Evolutionary conservation across 2,797 vertebrate species (phyloP).

Genomic region (Capromys pilorides): DNA sequence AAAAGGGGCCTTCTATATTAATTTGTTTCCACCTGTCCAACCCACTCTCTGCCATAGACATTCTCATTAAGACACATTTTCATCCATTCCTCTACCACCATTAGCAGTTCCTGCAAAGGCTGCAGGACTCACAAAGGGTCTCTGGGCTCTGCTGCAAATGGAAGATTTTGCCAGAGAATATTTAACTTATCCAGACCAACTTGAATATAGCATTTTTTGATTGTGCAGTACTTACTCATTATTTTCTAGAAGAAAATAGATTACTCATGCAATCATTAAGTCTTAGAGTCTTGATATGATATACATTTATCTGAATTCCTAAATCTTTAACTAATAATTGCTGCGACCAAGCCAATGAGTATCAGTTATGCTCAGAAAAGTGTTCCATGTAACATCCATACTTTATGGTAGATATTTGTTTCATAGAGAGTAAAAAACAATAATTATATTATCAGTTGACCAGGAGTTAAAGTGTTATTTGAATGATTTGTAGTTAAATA

Average conservation of each 20-base stretch:
- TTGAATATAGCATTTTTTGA: background rate
- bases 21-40: conserved; percentile 46
- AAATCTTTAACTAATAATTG: conserved; percentile 11
- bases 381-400: background rate
- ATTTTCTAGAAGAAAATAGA: background rate
- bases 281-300: conserved; percentile 14
- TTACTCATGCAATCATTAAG: conserved; percentile 30
- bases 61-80: conserved; percentile 29
- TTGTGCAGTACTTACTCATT: background rate
- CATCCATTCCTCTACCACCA: background rate
- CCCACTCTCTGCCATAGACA: conserved; percentile 17
- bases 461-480: conserved; percentile 35
- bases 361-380: conserved; percentile 43
- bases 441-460: conserved; percentile 41
- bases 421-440: conserved; percentile 42
- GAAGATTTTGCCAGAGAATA: background rate
- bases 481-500: conserved; percentile 27
- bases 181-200: conserved; percentile 36
- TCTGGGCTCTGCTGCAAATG: background rate
- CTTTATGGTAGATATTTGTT: conserved; percentile 41
- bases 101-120: background rate
- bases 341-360: conserved; percentile 51
- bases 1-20: conserved; percentile 2
- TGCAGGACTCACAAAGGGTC: conserved; percentile 3
- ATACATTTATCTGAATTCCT: conserved; percentile 41